Base-by-base conservation (phyloP, 2,888 invertebrate species). In the Dromius quadrimaculatus region DNA sequence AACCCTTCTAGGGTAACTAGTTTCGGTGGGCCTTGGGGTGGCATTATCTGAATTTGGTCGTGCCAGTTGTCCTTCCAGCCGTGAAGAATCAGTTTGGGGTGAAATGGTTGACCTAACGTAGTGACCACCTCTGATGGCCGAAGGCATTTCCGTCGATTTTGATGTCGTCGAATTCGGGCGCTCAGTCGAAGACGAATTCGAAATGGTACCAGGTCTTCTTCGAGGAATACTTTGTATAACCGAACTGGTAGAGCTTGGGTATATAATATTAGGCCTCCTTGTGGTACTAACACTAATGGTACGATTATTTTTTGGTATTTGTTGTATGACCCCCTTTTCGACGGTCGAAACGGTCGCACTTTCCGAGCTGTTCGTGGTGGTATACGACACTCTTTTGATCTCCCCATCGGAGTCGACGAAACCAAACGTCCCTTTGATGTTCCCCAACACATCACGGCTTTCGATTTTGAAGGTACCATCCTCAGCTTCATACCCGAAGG, bases 401-500 rank as follows among this genome's bases (percentile, higher is more conserved):
- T 91, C 89, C 4, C 93, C 93, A 78, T 88, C 87, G 70, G 88
- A 88, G 78, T 92, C 92, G 57, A 93, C 85, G 80, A 91, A 93
- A 43, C 93, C 93, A 78, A 92, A 93, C 62, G 92, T 93, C 38
- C 93, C 93, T 81, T 92, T 92, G 73, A 93, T 90, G 80, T 92
- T 91, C 5, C 92, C 92, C 72, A 89, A 83, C 54, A 91, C 90
- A 81, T 92, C 92, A 73, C 92, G 85, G 77, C 91, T 93, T 83
- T 93, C 93, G 71, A 93, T 92, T 84, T 93, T 93, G 81, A 93
- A 93, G 0, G 92, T 91, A 2, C 93, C 93, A 80, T 93, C 93
- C 57, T 91, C 92, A 1, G 92, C 92, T 83, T 93, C 93, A 78
- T 92, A 93, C 0, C 93, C 93, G 73, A 92, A 92, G 0, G 93